Conservation (phyloP, 2,113 vertebrate genomes). For the Sylvia atricapilla region DNA sequence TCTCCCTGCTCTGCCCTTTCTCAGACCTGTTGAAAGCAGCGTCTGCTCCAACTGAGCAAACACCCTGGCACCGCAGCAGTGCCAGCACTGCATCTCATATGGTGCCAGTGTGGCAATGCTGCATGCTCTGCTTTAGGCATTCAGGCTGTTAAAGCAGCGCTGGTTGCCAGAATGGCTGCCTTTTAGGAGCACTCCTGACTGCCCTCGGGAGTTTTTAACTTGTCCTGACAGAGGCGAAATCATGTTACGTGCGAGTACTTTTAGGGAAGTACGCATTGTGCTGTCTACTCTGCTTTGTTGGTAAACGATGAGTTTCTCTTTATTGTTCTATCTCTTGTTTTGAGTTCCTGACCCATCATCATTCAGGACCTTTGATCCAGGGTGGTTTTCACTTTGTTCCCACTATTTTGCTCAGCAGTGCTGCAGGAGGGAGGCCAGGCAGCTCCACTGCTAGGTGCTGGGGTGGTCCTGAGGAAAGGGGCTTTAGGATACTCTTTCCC, state of each 20-base stretch:
- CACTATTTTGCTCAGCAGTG: background rate
- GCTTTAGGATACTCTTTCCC: background rate
- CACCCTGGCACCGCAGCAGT: background rate
- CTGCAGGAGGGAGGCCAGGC: background rate
- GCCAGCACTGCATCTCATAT: rapidly evolving
- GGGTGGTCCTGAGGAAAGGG: background rate
- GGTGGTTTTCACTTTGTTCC: background rate
- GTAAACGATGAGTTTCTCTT: background rate
- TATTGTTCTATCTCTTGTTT: background rate
- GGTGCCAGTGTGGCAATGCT: rapidly evolving
- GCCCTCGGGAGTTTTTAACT: background rate
- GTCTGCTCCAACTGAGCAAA: background rate
- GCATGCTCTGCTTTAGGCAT: background rate
- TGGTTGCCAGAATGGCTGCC: rapidly evolving
- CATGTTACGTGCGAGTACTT: background rate
- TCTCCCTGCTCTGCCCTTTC: background rate
- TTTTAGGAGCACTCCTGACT: background rate
- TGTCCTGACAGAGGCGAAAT: background rate
- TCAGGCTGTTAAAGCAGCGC: rapidly evolving
- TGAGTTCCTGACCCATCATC: background rate
- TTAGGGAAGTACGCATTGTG: background rate
- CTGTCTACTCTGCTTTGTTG: background rate
- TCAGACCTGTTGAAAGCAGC: background rate
- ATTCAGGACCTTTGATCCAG: background rate
- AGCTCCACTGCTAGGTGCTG: background rate